A percentile compares a stretch with the other conserved stretches of the same genome.
phyloP scores from a whole-genome alignment of 64 coral and sea anemone genomes.

The Montipora cactus region DNA sequence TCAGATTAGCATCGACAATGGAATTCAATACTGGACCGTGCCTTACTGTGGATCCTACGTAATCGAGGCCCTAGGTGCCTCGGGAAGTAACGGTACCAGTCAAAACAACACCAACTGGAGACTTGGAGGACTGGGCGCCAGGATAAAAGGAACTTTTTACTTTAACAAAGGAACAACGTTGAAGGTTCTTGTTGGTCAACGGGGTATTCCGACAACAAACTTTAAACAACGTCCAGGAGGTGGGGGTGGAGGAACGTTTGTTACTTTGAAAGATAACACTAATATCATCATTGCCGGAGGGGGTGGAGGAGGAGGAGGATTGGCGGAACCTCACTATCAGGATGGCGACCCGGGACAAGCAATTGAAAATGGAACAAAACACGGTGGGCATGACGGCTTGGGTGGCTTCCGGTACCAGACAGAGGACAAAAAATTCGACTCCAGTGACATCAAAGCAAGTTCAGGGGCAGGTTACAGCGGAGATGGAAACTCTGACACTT shows the following conservation, averaged over 20 bases:
- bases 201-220: background rate
- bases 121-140: conserved; percentile 51
- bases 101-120: conserved; percentile 22
- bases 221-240: conserved; percentile 48
- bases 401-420: conserved; percentile 50
- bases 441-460: conserved; percentile 14
- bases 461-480: conserved; percentile 63
- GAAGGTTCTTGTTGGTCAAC: conserved; percentile 56
- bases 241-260: conserved; percentile 75
- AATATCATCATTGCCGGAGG: conserved; percentile 63
- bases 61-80: conserved; percentile 65
- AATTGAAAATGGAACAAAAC: conserved; percentile 62
- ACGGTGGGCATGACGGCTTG: conserved; percentile 51
- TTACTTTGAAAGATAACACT: conserved; percentile 19
- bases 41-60: conserved; percentile 55
- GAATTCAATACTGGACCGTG: conserved; percentile 55
- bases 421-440: background rate
- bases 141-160: conserved; percentile 61
- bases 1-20: conserved; percentile 1
- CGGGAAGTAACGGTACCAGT: conserved; percentile 60
- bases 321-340: background rate
- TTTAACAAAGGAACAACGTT: conserved; percentile 12
- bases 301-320: conserved; percentile 57
- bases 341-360: conserved; percentile 67
- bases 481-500: conserved; percentile 5